These are phyloP conservation scores for Orthosia cruda DNA, from an alignment of 2,888 invertebrate species.

Conservation along the genomic window DNA sequence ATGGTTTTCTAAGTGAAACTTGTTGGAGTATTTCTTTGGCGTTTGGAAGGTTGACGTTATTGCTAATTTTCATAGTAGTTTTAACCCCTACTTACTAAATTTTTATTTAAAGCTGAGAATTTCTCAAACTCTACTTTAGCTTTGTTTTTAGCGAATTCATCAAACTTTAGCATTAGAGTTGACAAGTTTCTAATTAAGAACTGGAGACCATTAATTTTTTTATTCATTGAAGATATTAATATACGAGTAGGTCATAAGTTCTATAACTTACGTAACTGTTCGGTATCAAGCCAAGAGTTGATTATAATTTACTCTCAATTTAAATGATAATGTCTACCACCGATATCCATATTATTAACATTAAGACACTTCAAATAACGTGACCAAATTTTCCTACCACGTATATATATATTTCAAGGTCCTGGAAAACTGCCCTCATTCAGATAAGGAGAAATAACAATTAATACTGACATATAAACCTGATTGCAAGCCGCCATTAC, in stretches of 20 bases:
- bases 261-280: slow-evolving; percentile 3
- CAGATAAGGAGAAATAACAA: slow-evolving; percentile 50
- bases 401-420: slow-evolving; percentile 37
- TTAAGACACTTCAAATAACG: not conserved
- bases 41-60: not conserved
- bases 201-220: too few species aligned
- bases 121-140: not conserved
- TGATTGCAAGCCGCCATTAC: slow-evolving; percentile 33
- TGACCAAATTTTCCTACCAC: not conserved
- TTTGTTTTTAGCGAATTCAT: not conserved
- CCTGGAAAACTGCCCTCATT: slow-evolving; percentile 21
- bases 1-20: slow-evolving; percentile 41
- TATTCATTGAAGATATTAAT: not conserved
- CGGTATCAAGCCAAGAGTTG: slow-evolving; percentile 2
- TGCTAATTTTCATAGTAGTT: not conserved
- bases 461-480: slow-evolving; percentile 41
- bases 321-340: slow-evolving; percentile 12
- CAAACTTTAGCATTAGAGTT: not conserved
- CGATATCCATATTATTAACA: slow-evolving; percentile 4
- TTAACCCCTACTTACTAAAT: not conserved
- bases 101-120: too few species aligned
- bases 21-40: slow-evolving; percentile 7
- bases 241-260: not conserved
- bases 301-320: slow-evolving; percentile 5
- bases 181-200: not conserved